Conservation (phyloP, 1,140 invertebrate species). For the Neodiprion virginianus region DNA sequence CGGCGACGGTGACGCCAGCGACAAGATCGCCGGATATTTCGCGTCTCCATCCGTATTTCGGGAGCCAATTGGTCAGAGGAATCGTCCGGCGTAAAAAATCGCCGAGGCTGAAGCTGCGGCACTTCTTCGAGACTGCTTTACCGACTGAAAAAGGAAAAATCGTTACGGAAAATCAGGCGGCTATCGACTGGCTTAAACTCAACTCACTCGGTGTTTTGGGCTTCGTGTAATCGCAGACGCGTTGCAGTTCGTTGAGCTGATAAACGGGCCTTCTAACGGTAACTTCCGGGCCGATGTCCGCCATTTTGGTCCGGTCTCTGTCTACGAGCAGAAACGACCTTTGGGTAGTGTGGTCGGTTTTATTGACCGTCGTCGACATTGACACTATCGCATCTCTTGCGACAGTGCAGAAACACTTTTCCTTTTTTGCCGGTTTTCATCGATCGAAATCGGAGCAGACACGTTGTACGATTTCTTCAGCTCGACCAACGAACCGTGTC, state of each 20-base stretch:
- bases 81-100: constrained; percentile 48
- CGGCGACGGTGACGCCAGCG: constrained; percentile 72
- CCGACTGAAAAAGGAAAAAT: constrained; percentile 34
- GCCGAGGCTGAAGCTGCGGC: constrained; percentile 35
- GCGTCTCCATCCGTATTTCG: constrained; percentile 62
- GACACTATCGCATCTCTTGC: background rate
- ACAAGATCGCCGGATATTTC: constrained; percentile 66
- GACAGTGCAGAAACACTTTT: no score
- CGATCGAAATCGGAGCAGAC: background rate
- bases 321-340: background rate
- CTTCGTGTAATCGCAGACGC: constrained; percentile 48
- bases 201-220: constrained; percentile 42
- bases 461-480: background rate
- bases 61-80: constrained; percentile 65
- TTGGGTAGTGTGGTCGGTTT: background rate
- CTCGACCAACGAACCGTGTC: no score
- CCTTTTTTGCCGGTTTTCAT: background rate
- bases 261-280: constrained; percentile 62
- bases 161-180: background rate
- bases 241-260: constrained; percentile 62
- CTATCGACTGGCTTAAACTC: background rate
- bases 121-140: constrained; percentile 38
- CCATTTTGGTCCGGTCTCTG: constrained; percentile 44
- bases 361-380: background rate
- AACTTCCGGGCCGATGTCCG: constrained; percentile 59